Evolutionary conservation across 1,140 invertebrate species (phyloP), one percentile per base, ranked within the genome.

Genomic region (Gonioctena quinquepunctata): DNA sequence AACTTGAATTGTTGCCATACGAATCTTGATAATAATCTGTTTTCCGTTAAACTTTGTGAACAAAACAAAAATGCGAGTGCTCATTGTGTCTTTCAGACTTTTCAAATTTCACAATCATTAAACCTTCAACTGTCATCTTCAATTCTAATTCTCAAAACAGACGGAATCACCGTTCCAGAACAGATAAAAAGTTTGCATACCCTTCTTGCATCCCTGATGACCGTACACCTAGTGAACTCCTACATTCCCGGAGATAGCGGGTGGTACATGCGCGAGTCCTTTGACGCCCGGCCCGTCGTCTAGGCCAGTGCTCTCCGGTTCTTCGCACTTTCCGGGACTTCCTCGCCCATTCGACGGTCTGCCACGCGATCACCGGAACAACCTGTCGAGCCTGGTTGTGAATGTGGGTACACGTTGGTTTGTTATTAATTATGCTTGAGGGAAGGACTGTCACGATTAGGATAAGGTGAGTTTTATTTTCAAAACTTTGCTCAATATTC

Each of bases 241-340:
- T 42, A n/a, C 16, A 42, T 42, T 59, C 56, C 56, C 56, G 56
- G 56, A 59, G 56, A 59, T 59, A 25, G 62, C 57, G 64, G 61
- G 69, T 61, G 57, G 69, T 65, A 62, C 69, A 71, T 71, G 69
- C 70, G 70, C 70, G 70, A 65, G 66, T 68, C 19, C 19, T 18
- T 48, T 60, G 62, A 71, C 66, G 70, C 70, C 66, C 70, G 70
- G 66, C 68, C 66, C 56, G 42, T 21, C 28, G 61, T 49, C 61
- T 69, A 68, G 70, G 70, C 70, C 70, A 72, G 70, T 72, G 70
- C 70, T 72, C 70, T 69, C 66, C 66, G 66, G 70, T 69, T 50
- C 54, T 50, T 66, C 61, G 42, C 22, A 22, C 25, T 66, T 50
- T 63, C 59, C 66, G 61, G 66, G 52, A 22, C 18, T 67, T 52